phyloP scores from a whole-genome alignment of 2,888 invertebrate species.

The Punctoribates punctum region DNA sequence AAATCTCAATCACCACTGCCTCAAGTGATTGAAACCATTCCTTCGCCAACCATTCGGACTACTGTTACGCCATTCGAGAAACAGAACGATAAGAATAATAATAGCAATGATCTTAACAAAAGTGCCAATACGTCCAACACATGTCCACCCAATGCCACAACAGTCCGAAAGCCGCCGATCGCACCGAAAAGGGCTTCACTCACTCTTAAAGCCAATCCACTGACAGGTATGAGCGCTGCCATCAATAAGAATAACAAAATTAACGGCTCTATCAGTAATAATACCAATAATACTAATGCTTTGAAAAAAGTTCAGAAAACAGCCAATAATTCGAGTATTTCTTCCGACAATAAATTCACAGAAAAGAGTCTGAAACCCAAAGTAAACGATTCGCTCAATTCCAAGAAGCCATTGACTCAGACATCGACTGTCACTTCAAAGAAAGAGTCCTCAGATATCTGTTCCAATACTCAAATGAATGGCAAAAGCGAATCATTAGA shows the following conservation, averaged over 20 bases:
- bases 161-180: constrained; percentile 5
- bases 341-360: background rate
- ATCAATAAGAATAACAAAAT: constrained; percentile 19
- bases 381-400: background rate
- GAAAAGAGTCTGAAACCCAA: constrained; percentile 10
- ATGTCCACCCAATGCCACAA: background rate
- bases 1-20: constrained; percentile 28
- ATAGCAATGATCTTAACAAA: constrained; percentile 1
- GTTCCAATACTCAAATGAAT: background rate
- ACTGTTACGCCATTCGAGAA: background rate
- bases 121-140: constrained; percentile 16
- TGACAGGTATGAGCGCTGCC: constrained; percentile 20
- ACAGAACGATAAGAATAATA: constrained; percentile 31
- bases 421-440: background rate
- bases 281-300: background rate
- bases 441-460: background rate
- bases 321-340: background rate
- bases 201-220: background rate
- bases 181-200: constrained; percentile 15
- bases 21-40: constrained; percentile 3
- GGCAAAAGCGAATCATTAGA: background rate
- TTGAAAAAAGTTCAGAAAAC: background rate
- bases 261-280: background rate
- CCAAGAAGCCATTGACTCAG: background rate
- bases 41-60: background rate